phyloP scores from a whole-genome alignment of 2,888 invertebrate species.

The Pyrrhosoma nymphula region DNA sequence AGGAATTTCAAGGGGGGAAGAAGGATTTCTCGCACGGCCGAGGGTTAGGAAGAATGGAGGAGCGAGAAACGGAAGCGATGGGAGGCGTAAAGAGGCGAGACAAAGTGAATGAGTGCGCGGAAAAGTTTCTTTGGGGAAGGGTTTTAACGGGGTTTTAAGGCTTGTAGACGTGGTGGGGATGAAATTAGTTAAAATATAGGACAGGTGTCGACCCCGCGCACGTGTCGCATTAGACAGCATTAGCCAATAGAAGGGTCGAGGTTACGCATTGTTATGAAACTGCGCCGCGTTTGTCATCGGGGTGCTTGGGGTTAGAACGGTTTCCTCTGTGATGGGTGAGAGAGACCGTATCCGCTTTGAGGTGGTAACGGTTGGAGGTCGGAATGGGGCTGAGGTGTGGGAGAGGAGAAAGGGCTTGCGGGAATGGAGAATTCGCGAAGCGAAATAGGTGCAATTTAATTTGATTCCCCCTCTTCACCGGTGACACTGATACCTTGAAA shows the following conservation, averaged over 20 bases:
- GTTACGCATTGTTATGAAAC: not conserved
- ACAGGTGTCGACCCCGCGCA: not conserved
- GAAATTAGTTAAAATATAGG: slow-evolving; percentile 13
- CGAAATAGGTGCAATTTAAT: slow-evolving; percentile 20
- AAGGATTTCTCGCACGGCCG: not conserved
- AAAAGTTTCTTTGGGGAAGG: not conserved
- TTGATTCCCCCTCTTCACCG: slow-evolving; percentile 7
- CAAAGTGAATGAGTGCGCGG: not conserved
- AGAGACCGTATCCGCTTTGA: not conserved
- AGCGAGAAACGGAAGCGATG: not conserved
- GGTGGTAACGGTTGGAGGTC: not conserved
- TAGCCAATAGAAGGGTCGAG: not conserved
- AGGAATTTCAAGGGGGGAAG: not conserved
- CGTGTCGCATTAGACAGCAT: not conserved
- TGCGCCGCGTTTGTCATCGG: not conserved
- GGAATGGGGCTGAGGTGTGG: not conserved
- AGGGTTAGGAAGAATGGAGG: not conserved
- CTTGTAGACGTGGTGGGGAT: not conserved
- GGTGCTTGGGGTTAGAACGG: not conserved
- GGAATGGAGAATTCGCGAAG: not conserved
- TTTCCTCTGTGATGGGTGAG: not conserved
- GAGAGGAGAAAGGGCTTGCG: slow-evolving; percentile 7
- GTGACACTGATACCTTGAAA: slow-evolving; percentile 6
- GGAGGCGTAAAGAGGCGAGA: not conserved
- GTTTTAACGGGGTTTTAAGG: no score